Conservation (phyloP, 2,797 vertebrate species). For the Muraenolepis orangiensis region DNA sequence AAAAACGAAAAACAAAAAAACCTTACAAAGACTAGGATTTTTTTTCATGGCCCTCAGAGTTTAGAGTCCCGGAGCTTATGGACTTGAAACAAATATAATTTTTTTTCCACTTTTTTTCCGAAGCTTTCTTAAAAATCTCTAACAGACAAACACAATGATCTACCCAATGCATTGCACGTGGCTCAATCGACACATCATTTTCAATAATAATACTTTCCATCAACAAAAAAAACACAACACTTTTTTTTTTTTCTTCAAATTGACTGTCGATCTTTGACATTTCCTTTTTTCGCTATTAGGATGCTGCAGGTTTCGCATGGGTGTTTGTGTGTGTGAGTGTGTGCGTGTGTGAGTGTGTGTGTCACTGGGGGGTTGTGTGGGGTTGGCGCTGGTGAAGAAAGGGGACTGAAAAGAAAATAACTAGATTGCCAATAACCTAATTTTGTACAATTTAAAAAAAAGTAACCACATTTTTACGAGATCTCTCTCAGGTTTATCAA, state of each 20-base stretch:
- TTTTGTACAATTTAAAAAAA: slow-evolving; percentile 73
- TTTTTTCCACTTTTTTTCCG: slow-evolving; percentile 73
- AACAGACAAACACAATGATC: slow-evolving; percentile 91
- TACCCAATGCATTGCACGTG: slow-evolving; percentile 92
- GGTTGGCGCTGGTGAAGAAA: not conserved
- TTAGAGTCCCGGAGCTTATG: slow-evolving; percentile 88
- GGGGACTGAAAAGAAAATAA: slow-evolving; percentile 75
- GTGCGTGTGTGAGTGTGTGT: slow-evolving; percentile 37
- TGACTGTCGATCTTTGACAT: slow-evolving; percentile 68
- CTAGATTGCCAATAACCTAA: slow-evolving; percentile 75
- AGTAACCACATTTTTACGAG: slow-evolving; percentile 75
- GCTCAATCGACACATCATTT: slow-evolving; percentile 83
- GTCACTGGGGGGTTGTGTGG: slow-evolving; percentile 8
- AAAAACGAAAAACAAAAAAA: slow-evolving; percentile 77
- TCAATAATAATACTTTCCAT: slow-evolving; percentile 81
- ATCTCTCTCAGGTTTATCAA: slow-evolving; percentile 60
- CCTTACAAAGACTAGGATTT: slow-evolving; percentile 83
- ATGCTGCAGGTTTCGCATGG: slow-evolving; percentile 57
- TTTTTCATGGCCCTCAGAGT: slow-evolving; percentile 77
- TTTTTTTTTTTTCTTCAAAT: slow-evolving; percentile 67
- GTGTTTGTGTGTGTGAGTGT: slow-evolving; percentile 47
- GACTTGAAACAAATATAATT: slow-evolving; percentile 86
- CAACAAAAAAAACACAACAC: slow-evolving; percentile 70
- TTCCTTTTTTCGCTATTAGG: slow-evolving; percentile 62
- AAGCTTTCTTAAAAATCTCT: slow-evolving; percentile 83